Evolutionary conservation across 2,797 vertebrate species (phyloP), one percentile per base, ranked within the genome.

Genomic region (Borostomias antarcticus): DNA sequence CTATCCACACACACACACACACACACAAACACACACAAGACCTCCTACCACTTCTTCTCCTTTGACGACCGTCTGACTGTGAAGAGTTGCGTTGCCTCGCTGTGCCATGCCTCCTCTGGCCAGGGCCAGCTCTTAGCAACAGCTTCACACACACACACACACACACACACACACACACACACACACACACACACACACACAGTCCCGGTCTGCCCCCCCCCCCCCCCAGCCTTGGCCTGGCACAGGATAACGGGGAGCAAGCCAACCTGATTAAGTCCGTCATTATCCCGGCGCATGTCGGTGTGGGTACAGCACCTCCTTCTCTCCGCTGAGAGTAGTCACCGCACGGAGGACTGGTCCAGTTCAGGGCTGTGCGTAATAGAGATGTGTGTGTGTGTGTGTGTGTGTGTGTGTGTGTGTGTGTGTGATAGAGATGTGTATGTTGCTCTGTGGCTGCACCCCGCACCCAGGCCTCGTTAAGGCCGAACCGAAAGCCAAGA

Each of bases 81-180:
- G 77, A 82, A 76, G 72, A 86, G 81, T 74, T 78, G 79, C 84
- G 70, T 67, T 67, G 67, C 73, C 66, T 83, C 79, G 82, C 84
- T 80, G 30, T 54, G 81, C 66, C 68, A 71, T 70, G 75, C 74
- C 82, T 85, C 77, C 82, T 85, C 75, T 80, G 64, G 74, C 78
- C 71, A 65, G 19, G 71, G 69, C n/a, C 65, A 21, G 64, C 75
- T 78, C 6, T 50, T 45, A 56, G 64, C 58, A 70, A 80, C 72
- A 47, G 28, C 37, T 4, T 15, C n/a, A n/a, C n/a, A n/a, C n/a
- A n/a, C n/a, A n/a, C n/a, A n/a, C n/a, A n/a, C n/a, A n/a, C n/a
- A n/a, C 11, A 13, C 37, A 5, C 25, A 10, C 58, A 4, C 58
- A 23, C 8, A 6, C 50, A 30, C 21, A 19, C 19, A 32, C 32